These are phyloP conservation scores for Phallusia fumigata DNA, from an alignment of 23 tunicate genomes.

Conservation along the genomic window DNA sequence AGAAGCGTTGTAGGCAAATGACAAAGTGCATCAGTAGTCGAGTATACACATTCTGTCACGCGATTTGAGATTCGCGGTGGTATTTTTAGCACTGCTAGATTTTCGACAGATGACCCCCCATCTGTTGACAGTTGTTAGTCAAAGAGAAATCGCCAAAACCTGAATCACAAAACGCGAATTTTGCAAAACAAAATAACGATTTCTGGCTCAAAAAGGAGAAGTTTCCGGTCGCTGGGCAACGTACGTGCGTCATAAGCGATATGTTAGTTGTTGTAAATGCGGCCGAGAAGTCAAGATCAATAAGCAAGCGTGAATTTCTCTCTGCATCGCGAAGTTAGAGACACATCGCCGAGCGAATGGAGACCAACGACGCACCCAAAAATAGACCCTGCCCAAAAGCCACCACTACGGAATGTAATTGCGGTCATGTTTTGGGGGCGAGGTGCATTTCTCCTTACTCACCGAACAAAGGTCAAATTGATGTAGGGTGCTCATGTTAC, in stretches of 20 bases:
- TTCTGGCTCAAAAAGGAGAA: background rate
- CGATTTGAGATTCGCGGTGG: background rate
- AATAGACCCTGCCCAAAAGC: background rate
- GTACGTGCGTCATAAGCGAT: background rate
- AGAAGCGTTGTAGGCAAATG: too few species aligned
- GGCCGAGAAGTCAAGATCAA: background rate
- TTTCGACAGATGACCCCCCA: background rate
- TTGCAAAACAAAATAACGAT: background rate
- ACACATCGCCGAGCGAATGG: too few species aligned
- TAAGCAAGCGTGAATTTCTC: background rate
- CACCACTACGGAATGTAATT: background rate
- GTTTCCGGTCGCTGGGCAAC: background rate
- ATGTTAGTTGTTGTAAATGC: background rate
- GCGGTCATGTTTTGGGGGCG: background rate
- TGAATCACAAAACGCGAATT: background rate
- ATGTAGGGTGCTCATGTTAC: background rate
- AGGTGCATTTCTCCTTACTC: background rate
- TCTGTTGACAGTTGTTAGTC: background rate
- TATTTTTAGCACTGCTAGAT: background rate
- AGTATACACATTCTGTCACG: background rate
- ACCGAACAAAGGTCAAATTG: background rate
- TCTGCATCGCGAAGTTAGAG: background rate
- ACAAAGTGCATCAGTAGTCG: too few species aligned
- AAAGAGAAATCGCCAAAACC: background rate
- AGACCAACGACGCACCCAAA: background rate